Evolutionary conservation across 2,113 vertebrate species (phyloP).

Genomic region (Archocentrus centrarchus): DNA sequence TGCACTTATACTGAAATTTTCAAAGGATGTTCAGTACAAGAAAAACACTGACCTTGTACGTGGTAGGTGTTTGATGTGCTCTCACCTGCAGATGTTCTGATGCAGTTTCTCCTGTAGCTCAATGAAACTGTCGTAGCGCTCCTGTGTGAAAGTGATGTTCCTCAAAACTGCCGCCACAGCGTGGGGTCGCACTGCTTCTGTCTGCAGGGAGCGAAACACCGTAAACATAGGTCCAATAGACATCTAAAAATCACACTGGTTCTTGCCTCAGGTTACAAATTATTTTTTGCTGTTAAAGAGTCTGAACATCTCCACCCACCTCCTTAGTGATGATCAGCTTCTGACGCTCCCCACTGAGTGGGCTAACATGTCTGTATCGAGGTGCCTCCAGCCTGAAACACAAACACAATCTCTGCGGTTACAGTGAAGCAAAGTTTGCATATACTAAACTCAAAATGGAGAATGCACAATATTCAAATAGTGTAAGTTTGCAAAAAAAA

Average conservation of each 20-base stretch:
- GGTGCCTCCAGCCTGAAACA: conserved; percentile 87
- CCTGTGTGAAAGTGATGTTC: conserved; percentile 90
- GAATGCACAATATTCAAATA: background rate
- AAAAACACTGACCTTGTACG: background rate
- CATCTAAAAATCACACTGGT: background rate
- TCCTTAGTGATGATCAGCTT: conserved; percentile 90
- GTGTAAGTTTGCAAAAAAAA: background rate
- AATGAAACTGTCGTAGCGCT: conserved; percentile 95
- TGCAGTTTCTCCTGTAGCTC: conserved; percentile 98
- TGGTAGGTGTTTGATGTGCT: background rate
- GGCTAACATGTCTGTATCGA: conserved; percentile 86
- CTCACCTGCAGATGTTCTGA: conserved; percentile 97
- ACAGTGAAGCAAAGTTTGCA: background rate
- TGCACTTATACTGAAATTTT: background rate
- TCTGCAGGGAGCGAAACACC: conserved; percentile 77
- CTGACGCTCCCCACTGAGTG: conserved; percentile 85
- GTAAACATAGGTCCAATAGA: background rate
- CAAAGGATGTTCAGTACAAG: background rate
- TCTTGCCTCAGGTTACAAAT: background rate
- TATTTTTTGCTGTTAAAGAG: background rate
- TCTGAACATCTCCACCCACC: conserved; percentile 77
- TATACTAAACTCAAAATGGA: background rate
- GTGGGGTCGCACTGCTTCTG: conserved; percentile 86
- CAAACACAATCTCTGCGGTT: background rate
- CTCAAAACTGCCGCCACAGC: conserved; percentile 94